These are phyloP conservation scores for Eurypyga helias DNA, from an alignment of 2,113 vertebrate genomes.

Conservation along the genomic window DNA sequence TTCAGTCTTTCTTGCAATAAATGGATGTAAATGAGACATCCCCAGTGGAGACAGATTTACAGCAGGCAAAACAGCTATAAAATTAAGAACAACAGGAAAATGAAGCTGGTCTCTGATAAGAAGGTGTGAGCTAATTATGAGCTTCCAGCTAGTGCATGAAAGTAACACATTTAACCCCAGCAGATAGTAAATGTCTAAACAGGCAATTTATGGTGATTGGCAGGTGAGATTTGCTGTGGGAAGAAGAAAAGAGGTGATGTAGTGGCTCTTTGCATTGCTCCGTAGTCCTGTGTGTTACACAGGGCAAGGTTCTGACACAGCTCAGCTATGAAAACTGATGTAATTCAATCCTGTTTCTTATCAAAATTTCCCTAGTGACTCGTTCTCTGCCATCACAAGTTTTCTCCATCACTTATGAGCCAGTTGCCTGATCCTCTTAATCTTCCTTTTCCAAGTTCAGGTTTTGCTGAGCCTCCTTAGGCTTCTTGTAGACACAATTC, in stretches of 20 bases:
- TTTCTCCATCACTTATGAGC: neutral
- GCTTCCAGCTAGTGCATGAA: slow-evolving; percentile 8
- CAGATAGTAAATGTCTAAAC: slow-evolving; percentile 25
- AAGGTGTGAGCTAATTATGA: slow-evolving; percentile 60
- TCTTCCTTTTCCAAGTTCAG: neutral
- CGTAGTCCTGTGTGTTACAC: neutral
- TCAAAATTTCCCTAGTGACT: neutral
- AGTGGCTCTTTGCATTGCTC: neutral
- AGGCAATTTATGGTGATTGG: slow-evolving; percentile 50
- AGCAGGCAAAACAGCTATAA: slow-evolving; percentile 35
- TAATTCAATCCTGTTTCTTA: neutral
- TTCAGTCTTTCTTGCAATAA: slow-evolving; percentile 45
- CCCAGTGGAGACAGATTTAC: slow-evolving; percentile 56
- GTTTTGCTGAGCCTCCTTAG: neutral
- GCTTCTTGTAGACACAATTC: neutral
- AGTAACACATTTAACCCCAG: slow-evolving; percentile 35
- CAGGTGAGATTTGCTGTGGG: slow-evolving; percentile 15
- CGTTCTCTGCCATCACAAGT: neutral
- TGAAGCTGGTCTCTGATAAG: slow-evolving; percentile 42
- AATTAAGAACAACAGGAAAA: slow-evolving; percentile 65
- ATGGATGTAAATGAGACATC: slow-evolving; percentile 51
- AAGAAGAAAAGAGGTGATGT: neutral
- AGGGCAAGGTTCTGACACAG: neutral
- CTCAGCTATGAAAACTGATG: neutral
- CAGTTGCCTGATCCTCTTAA: slow-evolving; percentile 6